These are phyloP conservation scores for Todus mexicanus DNA, from an alignment of 2,797 vertebrate genomes.

Conservation along the genomic window DNA sequence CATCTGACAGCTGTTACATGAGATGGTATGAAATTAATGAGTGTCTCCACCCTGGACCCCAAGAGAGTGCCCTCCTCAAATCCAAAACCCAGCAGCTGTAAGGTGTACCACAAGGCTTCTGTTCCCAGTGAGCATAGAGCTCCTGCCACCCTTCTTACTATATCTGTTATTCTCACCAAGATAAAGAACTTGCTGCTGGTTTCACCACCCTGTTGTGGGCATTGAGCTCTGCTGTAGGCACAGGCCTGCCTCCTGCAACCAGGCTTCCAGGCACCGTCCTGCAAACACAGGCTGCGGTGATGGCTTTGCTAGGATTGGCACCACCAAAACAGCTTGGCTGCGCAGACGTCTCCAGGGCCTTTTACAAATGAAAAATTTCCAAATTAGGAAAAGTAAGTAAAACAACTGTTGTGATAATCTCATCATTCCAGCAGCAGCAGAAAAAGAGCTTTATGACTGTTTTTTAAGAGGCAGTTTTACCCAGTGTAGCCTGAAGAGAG, in stretches of 20 bases:
- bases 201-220: background rate
- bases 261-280: no score
- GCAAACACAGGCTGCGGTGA: fast-evolving
- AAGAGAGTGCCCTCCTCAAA: background rate
- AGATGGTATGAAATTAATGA: background rate
- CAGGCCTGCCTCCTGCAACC: background rate
- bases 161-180: background rate
- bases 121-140: background rate
- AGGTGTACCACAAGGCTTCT: background rate
- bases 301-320: fast-evolving
- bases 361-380: background rate
- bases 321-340: background rate
- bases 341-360: fast-evolving
- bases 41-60: background rate
- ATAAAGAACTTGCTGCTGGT: background rate
- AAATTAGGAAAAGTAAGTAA: background rate
- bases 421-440: background rate
- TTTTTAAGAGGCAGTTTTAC: background rate
- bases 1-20: background rate
- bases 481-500: background rate
- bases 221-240: background rate
- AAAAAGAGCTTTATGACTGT: background rate
- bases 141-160: fast-evolving
- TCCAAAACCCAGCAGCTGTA: background rate
- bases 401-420: background rate